Evolutionary conservation across 2,888 invertebrate species (phyloP).

Genomic region (Monochamus alternatus): DNA sequence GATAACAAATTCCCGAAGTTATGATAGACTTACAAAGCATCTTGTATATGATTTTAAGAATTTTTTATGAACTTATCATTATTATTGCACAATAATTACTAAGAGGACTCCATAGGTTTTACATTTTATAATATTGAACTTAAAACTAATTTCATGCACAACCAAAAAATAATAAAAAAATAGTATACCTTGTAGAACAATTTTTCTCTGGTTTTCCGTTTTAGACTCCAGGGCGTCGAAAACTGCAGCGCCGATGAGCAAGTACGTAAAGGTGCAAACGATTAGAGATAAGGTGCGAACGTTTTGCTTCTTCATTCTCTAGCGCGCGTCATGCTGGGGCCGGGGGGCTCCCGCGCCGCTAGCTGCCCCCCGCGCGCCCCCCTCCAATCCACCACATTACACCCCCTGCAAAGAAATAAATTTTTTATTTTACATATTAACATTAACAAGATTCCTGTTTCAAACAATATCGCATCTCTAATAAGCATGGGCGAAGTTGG

Average conservation of each 20-base stretch:
- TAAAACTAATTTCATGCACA: not conserved
- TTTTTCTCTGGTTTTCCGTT: conserved; percentile 92
- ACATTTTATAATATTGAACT: not conserved
- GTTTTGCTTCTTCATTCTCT: conserved; percentile 99
- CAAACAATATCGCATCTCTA: no score
- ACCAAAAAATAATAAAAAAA: not conserved
- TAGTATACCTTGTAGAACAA: conserved; percentile 86
- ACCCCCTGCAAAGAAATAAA: conserved; percentile 49
- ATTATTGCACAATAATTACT: no score
- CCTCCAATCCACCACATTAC: conserved; percentile 64
- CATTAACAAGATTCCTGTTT: not conserved
- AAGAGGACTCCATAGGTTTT: no score
- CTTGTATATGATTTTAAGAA: no score
- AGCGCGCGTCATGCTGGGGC: conserved; percentile 77
- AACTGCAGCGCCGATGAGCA: conserved; percentile 98
- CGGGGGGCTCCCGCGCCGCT: conserved; percentile 69
- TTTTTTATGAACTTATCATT: no score
- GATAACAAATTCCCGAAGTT: no score
- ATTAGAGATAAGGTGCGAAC: conserved; percentile 99
- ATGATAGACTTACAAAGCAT: no score
- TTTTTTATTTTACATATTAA: not conserved
- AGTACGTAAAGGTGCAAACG: conserved; percentile 99
- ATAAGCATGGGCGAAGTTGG: no score
- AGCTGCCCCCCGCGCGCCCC: conserved; percentile 68
- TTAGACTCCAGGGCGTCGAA: conserved; percentile 99